These are phyloP conservation scores for Ictidomys tridecemlineatus DNA, from an alignment of 2,113 vertebrate genomes.

Conservation along the genomic window DNA sequence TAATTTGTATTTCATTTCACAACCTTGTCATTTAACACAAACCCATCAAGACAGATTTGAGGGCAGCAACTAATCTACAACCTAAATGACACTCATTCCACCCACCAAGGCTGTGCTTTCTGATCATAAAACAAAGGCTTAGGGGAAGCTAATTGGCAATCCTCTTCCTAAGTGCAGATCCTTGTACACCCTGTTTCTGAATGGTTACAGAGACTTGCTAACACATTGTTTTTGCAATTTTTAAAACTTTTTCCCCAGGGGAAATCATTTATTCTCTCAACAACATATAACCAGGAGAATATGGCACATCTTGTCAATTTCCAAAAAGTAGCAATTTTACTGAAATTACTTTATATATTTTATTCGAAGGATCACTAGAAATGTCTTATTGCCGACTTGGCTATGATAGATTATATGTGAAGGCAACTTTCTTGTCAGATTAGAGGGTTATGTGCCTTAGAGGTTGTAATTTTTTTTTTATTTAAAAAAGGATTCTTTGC, in stretches of 20 bases:
- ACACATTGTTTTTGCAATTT: neutral
- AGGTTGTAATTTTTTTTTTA: slow-evolving; percentile 71
- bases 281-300: neutral
- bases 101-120: neutral
- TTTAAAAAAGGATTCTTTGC: slow-evolving; percentile 62
- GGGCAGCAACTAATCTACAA: slow-evolving; percentile 73
- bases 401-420: slow-evolving; percentile 49
- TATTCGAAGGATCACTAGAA: neutral
- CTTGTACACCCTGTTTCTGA: neutral
- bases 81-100: slow-evolving; percentile 57
- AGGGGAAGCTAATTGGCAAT: slow-evolving; percentile 26
- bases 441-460: neutral
- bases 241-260: neutral
- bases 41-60: slow-evolving; percentile 66
- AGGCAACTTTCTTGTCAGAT: slow-evolving; percentile 60
- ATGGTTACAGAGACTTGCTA: neutral
- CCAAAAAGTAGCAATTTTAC: slow-evolving; percentile 32
- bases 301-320: slow-evolving; percentile 25
- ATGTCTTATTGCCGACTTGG: neutral
- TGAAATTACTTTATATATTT: neutral
- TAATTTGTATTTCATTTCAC: slow-evolving; percentile 84
- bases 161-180: neutral
- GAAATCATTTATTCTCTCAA: slow-evolving; percentile 58
- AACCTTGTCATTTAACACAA: slow-evolving; percentile 79
- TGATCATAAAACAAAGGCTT: neutral